Base-by-base conservation (phyloP, 2,888 invertebrate genomes). In the Ptychoptera albimana region DNA sequence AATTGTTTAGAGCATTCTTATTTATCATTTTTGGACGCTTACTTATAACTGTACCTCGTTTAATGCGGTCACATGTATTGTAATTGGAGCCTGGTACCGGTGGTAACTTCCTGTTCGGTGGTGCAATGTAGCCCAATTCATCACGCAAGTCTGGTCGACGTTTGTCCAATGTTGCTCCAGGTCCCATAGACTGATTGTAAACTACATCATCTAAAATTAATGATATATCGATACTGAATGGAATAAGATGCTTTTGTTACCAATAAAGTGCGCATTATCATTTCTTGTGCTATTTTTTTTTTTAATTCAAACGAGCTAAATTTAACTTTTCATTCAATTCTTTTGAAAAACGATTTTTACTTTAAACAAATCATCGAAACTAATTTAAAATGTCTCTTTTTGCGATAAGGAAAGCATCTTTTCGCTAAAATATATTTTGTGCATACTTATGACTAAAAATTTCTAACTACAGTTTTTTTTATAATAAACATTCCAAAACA, bases 1-100 rank as follows among this genome's bases (percentile, higher is more conserved):
- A 14, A 37, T 3, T 15, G 15, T 11, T 38, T 44, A 32, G 23
- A 37, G 16, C 43, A 44, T 42, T 42, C 42, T 42, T 42, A 42
- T 12, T 34, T 34, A 15, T 34, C 34, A 35, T 34, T 16, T 15
- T 34, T 13, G 12, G 15, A 15, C 30, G 77, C 85, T 85, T 77
- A 86, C 85, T 85, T 76, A 85, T 83, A 56, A 82, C 83, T 67
- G 82, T 87, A 79, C 88, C 88, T 71, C 89, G 77, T 74, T 89
- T 89, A 71, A 89, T 87, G 59, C 89, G 75, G 69, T 91, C 89
- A 67, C 89, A 89, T 30, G 89, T 91, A 66, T 88, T 89, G 72
- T 89, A 89, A 69, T 89, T 89, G 45, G 87, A 87, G 53, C 89
- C 89, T 44, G 89, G 89, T 8, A 91, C 89, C 15, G 91, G 91